Evolutionary conservation across 2,888 invertebrate genomes (phyloP).

Genomic region (Holacanthella duospinosa): DNA sequence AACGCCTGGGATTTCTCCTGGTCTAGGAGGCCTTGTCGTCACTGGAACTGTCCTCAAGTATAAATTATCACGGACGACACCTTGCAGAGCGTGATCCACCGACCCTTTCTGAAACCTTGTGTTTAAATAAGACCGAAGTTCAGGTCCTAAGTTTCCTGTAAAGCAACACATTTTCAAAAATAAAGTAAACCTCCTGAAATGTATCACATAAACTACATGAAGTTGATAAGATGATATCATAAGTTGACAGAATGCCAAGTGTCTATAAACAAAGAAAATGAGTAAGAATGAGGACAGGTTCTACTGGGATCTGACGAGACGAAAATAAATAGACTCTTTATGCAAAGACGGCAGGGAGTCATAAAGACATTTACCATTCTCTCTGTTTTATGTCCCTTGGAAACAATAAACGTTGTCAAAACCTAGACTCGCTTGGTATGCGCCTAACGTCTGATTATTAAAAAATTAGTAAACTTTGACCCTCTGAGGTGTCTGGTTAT

Average conservation of each 20-base stretch:
- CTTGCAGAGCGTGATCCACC: slow-evolving; percentile 52
- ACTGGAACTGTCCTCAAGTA: slow-evolving; percentile 54
- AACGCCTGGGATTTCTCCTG: slow-evolving; percentile 52
- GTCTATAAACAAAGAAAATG: neutral
- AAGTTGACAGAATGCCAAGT: neutral
- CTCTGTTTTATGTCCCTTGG: no score
- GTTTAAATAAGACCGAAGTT: slow-evolving; percentile 48
- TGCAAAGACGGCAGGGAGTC: no score
- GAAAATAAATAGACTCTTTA: no score
- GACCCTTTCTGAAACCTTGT: slow-evolving; percentile 50
- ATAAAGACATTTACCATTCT: no score
- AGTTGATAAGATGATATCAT: neutral
- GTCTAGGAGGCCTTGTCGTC: slow-evolving; percentile 49
- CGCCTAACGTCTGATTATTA: no score
- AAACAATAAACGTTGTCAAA: no score
- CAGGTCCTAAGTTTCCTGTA: slow-evolving; percentile 45
- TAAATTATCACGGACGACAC: slow-evolving; percentile 54
- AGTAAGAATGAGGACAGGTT: neutral
- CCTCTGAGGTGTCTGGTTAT: no score
- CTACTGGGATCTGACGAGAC: neutral
- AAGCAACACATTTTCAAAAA: no score
- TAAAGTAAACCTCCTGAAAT: neutral
- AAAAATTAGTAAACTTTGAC: no score
- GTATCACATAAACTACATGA: neutral
- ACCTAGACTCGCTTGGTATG: no score